These are phyloP conservation scores for Holacanthella duospinosa DNA, from an alignment of 2,888 invertebrate genomes.

Conservation along the genomic window DNA sequence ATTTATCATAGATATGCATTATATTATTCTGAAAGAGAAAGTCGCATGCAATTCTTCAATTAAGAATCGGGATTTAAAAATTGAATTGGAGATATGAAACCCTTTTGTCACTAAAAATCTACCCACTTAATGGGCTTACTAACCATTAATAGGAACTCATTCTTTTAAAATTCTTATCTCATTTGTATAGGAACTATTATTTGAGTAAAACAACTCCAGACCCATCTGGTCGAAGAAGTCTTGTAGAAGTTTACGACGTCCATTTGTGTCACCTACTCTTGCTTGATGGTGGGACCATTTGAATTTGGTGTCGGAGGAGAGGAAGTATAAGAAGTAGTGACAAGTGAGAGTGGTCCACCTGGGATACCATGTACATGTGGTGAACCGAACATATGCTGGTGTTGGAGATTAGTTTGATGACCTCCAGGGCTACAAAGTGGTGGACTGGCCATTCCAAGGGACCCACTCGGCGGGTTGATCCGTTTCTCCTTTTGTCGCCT, in stretches of 20 bases:
- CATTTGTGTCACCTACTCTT: too few relatives aligned
- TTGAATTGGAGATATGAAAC: neutral
- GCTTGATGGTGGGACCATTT: constrained; percentile 31
- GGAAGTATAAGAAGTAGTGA: constrained; percentile 29
- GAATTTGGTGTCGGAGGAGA: constrained; percentile 28
- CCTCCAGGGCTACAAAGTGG: constrained; percentile 42
- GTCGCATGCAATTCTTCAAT: too few relatives aligned
- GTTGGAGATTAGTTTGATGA: constrained; percentile 23
- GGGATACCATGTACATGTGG: constrained; percentile 29
- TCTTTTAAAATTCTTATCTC: neutral
- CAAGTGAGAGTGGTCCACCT: constrained; percentile 36
- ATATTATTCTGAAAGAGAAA: neutral
- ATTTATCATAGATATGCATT: neutral
- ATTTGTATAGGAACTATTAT: neutral
- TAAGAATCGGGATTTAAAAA: too few relatives aligned
- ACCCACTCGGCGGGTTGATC: constrained; percentile 72
- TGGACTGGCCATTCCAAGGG: constrained; percentile 54
- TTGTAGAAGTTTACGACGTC: too few relatives aligned
- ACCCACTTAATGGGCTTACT: too few relatives aligned
- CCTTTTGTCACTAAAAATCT: neutral
- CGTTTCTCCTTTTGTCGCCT: constrained; percentile 92
- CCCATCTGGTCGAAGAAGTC: too few relatives aligned
- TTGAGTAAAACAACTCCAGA: too few relatives aligned
- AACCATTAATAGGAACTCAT: neutral
- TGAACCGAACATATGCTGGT: constrained; percentile 34